Evolutionary conservation across 2,888 invertebrate genomes (phyloP), one percentile per base, ranked within the genome.

Genomic region (Agrotis exclamationis): DNA sequence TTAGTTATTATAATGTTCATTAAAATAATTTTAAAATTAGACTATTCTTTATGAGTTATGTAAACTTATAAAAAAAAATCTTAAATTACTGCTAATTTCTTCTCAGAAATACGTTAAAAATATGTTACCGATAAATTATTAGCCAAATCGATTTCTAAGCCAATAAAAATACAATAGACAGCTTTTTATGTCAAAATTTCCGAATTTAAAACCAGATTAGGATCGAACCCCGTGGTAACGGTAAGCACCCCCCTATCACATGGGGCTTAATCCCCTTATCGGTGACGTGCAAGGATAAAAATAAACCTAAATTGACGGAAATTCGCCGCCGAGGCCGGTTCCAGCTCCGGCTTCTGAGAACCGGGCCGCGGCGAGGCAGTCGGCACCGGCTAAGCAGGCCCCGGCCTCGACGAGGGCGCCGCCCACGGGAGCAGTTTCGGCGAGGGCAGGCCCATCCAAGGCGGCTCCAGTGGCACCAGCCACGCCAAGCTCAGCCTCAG

Each of bases 231-330:
- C n/a, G 33, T 47, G 48, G 3, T 48, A 16, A 24, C 39, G 33
- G 62, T 62, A 62, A 58, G 22, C 51, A n/a, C 16, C 20, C 7
- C 57, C 18, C 57, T 44, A 64, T 63, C 45, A 48, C 18, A 50
- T 66, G 45, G 33, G 13, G 6, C 16, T 45, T 66, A 66, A 79
- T 62, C 48, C 51, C 20, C 13, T 74, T 79, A 76, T 65, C 57
- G 16, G 3, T 0, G 3, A 7, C 16, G 50, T 22, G 18, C 6
- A 18, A 28, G 70, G 39, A 67, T 44, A 18, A 22, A 53, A 54
- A 39, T 28, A 57, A 53, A 54, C 28, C 33, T 13, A 63, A 45
- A 39, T 48, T 7, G 39, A 16, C 4, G 24, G 28, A 59, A 20
- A 24, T 24, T 24, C n/a, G n/a, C n/a, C n/a, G n/a, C n/a, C n/a